phyloP scores from a whole-genome alignment of 2,113 vertebrate species.

The Athene cunicularia region DNA sequence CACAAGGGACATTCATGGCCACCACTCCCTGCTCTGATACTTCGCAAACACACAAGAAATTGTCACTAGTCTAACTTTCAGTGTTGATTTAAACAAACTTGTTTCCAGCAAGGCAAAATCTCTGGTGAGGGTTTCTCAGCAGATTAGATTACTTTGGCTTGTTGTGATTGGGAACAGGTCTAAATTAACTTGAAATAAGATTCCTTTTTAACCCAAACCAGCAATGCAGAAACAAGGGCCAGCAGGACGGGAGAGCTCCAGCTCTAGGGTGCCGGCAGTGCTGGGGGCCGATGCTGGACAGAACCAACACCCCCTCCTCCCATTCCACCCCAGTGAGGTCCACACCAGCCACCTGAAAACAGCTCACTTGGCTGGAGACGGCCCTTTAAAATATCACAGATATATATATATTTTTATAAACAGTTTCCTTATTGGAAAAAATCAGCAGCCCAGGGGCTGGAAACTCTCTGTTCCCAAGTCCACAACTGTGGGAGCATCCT shows the following conservation, averaged over 20 bases:
- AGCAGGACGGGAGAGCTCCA: neutral
- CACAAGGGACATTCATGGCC: rapidly evolving
- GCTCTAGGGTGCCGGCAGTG: neutral
- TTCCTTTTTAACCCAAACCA: neutral
- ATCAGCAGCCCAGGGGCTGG: neutral
- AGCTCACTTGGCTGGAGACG: neutral
- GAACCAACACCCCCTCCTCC: neutral
- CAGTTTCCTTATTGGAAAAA: neutral
- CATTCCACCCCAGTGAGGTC: neutral
- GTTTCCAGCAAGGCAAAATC: neutral
- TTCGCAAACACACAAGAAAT: neutral
- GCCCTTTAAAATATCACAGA: neutral
- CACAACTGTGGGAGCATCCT: neutral
- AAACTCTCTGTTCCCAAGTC: neutral
- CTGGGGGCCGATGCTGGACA: rapidly evolving
- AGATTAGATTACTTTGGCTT: neutral
- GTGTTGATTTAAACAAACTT: neutral
- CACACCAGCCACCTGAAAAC: neutral
- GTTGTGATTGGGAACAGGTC: neutral
- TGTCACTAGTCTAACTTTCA: neutral
- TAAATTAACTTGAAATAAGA: neutral
- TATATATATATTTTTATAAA: neutral
- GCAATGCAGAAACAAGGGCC: neutral
- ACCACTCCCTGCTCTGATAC: rapidly evolving
- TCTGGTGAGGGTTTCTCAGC: neutral